Conservation (phyloP, 2,797 vertebrate species). For the Eulemur coronatus region DNA sequence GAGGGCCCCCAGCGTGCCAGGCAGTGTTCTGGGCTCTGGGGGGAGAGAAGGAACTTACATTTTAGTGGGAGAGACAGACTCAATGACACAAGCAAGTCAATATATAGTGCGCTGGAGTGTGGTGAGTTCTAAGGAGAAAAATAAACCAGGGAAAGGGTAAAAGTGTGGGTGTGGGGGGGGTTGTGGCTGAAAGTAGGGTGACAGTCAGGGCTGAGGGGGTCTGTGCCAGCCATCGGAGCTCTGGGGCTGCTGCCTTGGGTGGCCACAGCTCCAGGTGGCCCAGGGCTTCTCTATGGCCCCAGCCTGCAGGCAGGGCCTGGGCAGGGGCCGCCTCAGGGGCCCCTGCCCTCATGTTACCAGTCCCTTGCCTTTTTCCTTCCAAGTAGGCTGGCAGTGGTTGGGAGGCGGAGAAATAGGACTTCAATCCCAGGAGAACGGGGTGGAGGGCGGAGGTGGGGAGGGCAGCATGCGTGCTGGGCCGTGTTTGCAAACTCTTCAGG, state of each 20-base stretch:
- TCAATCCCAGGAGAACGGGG: neutral
- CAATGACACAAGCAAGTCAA: neutral
- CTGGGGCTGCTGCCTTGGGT: neutral
- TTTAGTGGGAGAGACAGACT: neutral
- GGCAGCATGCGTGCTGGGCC: neutral
- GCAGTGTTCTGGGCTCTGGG: neutral
- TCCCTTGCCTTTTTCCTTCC: neutral
- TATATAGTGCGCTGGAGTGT: neutral
- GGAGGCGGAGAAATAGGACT: neutral
- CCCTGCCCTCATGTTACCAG: neutral
- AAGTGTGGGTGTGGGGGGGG: neutral
- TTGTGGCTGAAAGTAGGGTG: neutral
- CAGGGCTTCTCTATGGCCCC: neutral
- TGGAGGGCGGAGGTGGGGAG: neutral
- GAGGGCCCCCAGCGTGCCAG: neutral
- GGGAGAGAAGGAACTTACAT: neutral
- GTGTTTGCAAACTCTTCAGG: constrained; percentile 32
- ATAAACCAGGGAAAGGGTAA: neutral
- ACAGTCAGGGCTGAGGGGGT: neutral
- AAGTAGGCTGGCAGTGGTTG: neutral
- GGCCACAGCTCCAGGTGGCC: neutral
- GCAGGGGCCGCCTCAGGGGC: neutral
- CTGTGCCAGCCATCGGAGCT: neutral
- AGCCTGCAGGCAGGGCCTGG: neutral
- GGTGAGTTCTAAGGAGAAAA: neutral